Evolutionary conservation across 2,113 vertebrate species (phyloP).

Genomic region (Leiothrix lutea): DNA sequence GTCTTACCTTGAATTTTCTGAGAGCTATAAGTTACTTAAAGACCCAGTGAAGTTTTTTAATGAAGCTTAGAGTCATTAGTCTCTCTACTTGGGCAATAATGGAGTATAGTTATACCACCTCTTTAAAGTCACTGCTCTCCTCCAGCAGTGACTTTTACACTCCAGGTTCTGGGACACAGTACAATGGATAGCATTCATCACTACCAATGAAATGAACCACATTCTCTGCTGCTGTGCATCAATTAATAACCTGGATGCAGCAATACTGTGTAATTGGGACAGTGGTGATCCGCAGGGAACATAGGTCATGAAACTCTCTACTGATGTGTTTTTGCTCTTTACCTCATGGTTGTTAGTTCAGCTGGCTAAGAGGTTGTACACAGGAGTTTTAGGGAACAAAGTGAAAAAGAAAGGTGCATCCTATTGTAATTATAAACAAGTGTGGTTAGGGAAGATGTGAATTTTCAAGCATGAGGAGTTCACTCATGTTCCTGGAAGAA

Average conservation of each 20-base stretch:
- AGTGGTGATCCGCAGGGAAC: background rate
- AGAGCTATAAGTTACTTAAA: background rate
- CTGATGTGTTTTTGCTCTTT: background rate
- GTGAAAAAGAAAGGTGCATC: background rate
- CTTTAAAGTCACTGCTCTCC: background rate
- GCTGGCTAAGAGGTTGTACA: background rate
- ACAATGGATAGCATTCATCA: background rate
- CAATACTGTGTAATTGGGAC: background rate
- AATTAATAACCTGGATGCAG: background rate
- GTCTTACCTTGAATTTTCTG: background rate
- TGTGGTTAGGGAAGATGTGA: background rate
- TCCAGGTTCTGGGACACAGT: background rate
- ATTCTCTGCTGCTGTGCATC: background rate
- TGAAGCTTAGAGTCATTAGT: slow-evolving; percentile 5
- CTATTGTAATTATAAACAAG: background rate
- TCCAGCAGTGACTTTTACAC: background rate
- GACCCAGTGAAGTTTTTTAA: background rate
- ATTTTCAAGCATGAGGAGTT: background rate
- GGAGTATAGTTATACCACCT: background rate
- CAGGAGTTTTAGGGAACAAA: background rate
- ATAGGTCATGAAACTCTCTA: background rate
- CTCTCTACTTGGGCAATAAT: background rate
- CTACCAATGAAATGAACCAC: background rate
- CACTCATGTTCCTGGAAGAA: background rate
- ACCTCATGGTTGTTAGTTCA: background rate